Conservation (phyloP, 2,888 invertebrate species). For the Melolontha melolontha region DNA sequence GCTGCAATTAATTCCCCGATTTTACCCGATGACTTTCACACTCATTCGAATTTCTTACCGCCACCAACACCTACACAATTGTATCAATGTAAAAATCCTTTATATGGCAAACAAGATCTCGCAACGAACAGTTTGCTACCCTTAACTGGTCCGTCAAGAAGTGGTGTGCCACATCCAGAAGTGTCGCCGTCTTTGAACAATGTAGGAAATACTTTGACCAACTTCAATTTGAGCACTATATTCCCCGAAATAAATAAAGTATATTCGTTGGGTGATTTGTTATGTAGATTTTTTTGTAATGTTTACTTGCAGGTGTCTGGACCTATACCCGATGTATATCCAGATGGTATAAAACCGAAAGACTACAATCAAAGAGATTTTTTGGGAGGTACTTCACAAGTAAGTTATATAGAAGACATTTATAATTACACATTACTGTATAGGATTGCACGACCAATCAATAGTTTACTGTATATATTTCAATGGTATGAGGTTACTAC, state of each 20-base stretch:
- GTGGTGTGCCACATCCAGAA: conserved; percentile 58
- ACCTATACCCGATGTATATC: conserved; percentile 49
- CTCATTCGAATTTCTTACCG: conserved; percentile 60
- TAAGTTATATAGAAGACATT: conserved; percentile 29
- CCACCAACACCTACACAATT: conserved; percentile 57
- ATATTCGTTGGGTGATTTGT: conserved; percentile 6
- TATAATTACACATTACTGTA: too few relatives aligned
- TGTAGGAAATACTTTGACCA: conserved; percentile 72
- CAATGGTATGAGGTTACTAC: too few relatives aligned
- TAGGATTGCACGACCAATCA: too few relatives aligned
- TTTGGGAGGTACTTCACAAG: conserved; percentile 48
- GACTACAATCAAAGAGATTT: conserved; percentile 49
- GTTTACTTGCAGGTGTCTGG: conserved; percentile 46
- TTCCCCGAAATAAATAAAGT: conserved; percentile 83
- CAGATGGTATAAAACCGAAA: conserved; percentile 46
- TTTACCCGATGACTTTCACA: conserved; percentile 64
- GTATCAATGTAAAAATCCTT: conserved; percentile 62
- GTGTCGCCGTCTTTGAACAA: conserved; percentile 57
- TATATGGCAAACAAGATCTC: conserved; percentile 58
- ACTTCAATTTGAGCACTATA: conserved; percentile 85
- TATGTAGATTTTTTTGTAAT: background rate
- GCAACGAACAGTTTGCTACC: conserved; percentile 55
- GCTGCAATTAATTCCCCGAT: conserved; percentile 63
- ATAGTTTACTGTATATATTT: too few relatives aligned
- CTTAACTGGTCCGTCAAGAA: conserved; percentile 53